Conservation (phyloP, 1,140 invertebrate genomes). For the Tetramorium alpestre region DNA sequence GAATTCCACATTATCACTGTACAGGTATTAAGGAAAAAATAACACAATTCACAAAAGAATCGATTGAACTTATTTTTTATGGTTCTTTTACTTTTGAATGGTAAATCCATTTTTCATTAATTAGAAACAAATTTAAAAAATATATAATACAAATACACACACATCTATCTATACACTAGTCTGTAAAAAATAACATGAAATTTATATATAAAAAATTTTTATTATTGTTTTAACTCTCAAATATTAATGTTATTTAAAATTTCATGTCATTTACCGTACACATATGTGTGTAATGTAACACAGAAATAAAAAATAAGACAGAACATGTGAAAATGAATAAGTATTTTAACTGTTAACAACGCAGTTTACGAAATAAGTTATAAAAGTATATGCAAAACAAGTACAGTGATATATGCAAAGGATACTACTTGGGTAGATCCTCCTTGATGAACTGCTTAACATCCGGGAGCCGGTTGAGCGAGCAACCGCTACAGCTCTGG, state of each 20-base stretch:
- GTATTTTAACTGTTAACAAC: no score
- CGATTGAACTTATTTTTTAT: neutral
- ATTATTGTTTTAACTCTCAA: neutral
- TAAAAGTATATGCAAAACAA: conserved; percentile 4
- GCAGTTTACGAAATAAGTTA: neutral
- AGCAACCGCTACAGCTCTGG: conserved; percentile 92
- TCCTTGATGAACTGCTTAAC: conserved; percentile 92
- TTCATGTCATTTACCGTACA: neutral
- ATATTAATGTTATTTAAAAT: neutral
- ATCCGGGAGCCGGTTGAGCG: conserved; percentile 90
- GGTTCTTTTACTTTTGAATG: neutral
- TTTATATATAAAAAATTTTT: neutral
- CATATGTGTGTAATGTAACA: no score
- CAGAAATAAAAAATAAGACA: no score
- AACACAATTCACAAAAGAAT: neutral
- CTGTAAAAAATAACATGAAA: neutral
- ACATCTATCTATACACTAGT: neutral
- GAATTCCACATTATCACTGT: conserved; percentile 88
- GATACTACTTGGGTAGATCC: conserved; percentile 91
- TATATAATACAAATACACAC: neutral
- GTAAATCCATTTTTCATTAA: neutral
- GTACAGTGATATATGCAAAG: conserved; percentile 67
- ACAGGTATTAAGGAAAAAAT: conserved; percentile 70
- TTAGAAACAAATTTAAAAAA: neutral
- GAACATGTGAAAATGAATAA: no score